Base-by-base conservation (phyloP, 2,888 invertebrate genomes). In the Ramazzottius varieornatus region DNA sequence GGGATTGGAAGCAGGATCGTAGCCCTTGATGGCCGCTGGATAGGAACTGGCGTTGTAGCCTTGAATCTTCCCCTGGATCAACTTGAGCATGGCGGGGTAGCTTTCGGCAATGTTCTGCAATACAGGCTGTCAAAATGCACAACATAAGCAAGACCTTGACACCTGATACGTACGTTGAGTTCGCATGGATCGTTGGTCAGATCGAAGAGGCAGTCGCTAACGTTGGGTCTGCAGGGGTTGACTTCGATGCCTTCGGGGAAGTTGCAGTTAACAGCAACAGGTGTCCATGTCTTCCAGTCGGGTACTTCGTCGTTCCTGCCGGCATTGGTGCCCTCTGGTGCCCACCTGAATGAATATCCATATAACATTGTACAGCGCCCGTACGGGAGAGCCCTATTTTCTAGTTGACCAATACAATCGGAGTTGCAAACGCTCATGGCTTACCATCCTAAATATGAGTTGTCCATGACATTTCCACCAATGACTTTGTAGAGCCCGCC, bases 141-240 rank as follows among this genome's bases (percentile, higher is more conserved):
- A n/a, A n/a, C n/a, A n/a, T n/a, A n/a, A n/a, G n/a, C n/a, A n/a
- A n/a, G n/a, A n/a, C n/a, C n/a, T n/a, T n/a, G n/a, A n/a, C 67
- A 75, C 75, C n/a, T n/a, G n/a, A n/a, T n/a, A n/a, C n/a, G n/a
- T n/a, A n/a, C n/a, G 68, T 73, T 70, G 65, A 71, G 73, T 67
- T 75, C 75, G 66, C 75, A 75, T 0, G 75, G 75, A 65, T 75
- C 75, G 0, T 70, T 66, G 0, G 71, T 70, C 64, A 75, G 72
- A 67, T 75, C 72, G 67, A 67, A 75, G 65, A 75, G 68, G 68
- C 75, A 75, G 1, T 73, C 72, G 0, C 69, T 67, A 33, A 67
- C 65, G 2, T 65, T 46, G 1, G 72, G 72, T 16, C 71, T 66
- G 68, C 74, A 74, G 68, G 72, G 73, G 33, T 69, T 71, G 46